A percentile compares a stretch with the other conserved stretches of the same genome.
phyloP scores from a whole-genome alignment of 1,140 invertebrate species.

The Tribolium castaneum region DNA sequence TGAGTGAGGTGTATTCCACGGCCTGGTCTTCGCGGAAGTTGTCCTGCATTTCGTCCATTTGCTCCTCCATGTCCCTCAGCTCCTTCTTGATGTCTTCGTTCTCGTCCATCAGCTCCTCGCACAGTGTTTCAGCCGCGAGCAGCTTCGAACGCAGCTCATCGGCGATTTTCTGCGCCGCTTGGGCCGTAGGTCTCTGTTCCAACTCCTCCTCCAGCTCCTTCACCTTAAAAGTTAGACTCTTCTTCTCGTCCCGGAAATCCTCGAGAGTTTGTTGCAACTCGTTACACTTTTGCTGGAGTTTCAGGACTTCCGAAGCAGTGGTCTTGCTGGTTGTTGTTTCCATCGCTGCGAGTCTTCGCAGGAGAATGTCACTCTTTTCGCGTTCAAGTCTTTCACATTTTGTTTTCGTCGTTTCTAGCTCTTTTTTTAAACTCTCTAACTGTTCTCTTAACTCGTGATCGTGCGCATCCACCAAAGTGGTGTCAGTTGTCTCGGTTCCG shows the following conservation, averaged over 20 bases:
- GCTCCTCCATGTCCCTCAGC: slow-evolving; percentile 90
- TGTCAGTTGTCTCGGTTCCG: slow-evolving; percentile 69
- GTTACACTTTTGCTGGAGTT: slow-evolving; percentile 84
- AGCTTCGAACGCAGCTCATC: slow-evolving; percentile 84
- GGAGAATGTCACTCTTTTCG: slow-evolving; percentile 87
- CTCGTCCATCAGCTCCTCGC: slow-evolving; percentile 95
- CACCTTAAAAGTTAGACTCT: slow-evolving; percentile 75
- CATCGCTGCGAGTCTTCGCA: slow-evolving; percentile 79
- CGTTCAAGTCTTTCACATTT: slow-evolving; percentile 82
- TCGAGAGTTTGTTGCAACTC: slow-evolving; percentile 83
- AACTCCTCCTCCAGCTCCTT: slow-evolving; percentile 79
- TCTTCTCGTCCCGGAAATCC: slow-evolving; percentile 85
- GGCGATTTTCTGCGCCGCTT: slow-evolving; percentile 67
- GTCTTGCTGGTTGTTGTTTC: slow-evolving; percentile 79
- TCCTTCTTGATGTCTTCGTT: slow-evolving; percentile 97
- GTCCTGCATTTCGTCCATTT: slow-evolving; percentile 98
- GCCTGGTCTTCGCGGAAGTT: slow-evolving; percentile 95
- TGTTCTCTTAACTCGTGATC: slow-evolving; percentile 71
- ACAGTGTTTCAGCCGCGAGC: slow-evolving; percentile 85
- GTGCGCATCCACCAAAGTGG: slow-evolving; percentile 65
- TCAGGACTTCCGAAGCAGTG: slow-evolving; percentile 75
- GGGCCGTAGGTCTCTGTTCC: slow-evolving; percentile 68
- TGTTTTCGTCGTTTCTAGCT: slow-evolving; percentile 72
- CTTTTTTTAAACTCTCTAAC: slow-evolving; percentile 73
- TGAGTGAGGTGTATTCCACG: slow-evolving; percentile 94